Conservation (phyloP, 2,113 vertebrate species). For the Delphinus delphis region DNA sequence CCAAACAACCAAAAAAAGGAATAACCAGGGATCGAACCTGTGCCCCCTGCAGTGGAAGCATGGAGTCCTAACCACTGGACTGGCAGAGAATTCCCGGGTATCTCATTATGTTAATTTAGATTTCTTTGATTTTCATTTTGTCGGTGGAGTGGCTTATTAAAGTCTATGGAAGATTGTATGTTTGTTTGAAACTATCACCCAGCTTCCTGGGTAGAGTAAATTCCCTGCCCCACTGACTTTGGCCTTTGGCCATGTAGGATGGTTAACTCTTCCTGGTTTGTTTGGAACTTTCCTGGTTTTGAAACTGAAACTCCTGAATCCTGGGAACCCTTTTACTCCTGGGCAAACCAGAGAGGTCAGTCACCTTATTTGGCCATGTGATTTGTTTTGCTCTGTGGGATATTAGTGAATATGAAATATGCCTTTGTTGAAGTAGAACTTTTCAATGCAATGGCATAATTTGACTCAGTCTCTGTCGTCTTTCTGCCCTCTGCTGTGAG, state of each 20-base stretch:
- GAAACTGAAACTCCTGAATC: not conserved
- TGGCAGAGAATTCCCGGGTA: not conserved
- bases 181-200: constrained; percentile 13
- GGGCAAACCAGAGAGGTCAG: not conserved
- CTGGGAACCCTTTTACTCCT: not conserved
- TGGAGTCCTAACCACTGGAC: no score
- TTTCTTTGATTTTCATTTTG: constrained; percentile 39
- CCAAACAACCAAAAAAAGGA: not conserved
- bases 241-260: not conserved
- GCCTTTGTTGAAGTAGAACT: not conserved
- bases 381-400: not conserved
- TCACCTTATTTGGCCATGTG: not conserved
- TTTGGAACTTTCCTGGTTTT: not conserved
- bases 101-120: not conserved
- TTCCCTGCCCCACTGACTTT: not conserved
- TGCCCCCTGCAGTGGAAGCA: no score
- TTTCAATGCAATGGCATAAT: not conserved
- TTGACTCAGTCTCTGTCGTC: not conserved
- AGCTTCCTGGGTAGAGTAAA: not conserved
- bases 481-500: not conserved
- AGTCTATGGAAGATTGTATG: not conserved
- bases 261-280: not conserved
- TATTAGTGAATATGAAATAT: not conserved
- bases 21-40: no score
- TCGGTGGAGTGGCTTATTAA: not conserved